A percentile compares a stretch with the other conserved stretches of the same genome.
These are phyloP conservation scores for Dichetophora obliterata DNA, from an alignment of 2,888 invertebrate genomes.

Conservation along the genomic window DNA sequence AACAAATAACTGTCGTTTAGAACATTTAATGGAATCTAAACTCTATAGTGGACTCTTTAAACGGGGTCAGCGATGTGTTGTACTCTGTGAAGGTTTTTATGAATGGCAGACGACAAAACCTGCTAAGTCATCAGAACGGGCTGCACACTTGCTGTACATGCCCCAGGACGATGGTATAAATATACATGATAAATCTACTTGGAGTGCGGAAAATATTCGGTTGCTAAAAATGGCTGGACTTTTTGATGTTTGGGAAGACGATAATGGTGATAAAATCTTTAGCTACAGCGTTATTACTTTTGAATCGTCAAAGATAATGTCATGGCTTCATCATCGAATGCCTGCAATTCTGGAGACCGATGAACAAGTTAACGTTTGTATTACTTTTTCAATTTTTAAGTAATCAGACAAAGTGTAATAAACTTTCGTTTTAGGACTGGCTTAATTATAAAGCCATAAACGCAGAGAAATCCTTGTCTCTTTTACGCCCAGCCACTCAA, in stretches of 20 bases:
- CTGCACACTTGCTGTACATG: conserved; percentile 82
- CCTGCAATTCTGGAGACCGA: conserved; percentile 82
- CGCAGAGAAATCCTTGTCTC: conserved; percentile 71
- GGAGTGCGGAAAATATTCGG: conserved; percentile 72
- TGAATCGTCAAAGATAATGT: conserved; percentile 77
- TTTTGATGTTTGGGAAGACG: conserved; percentile 78
- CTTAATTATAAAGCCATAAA: conserved; percentile 74
- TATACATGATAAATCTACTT: conserved; percentile 73
- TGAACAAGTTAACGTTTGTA: conserved; percentile 74
- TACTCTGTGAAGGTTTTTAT: conserved; percentile 85
- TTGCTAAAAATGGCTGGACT: conserved; percentile 83
- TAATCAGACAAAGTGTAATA: too few relatives aligned
- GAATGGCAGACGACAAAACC: conserved; percentile 82
- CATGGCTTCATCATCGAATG: conserved; percentile 84
- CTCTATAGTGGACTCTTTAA: conserved; percentile 77
- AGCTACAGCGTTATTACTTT: conserved; percentile 85
- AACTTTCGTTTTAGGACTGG: conserved; percentile 76
- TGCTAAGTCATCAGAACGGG: conserved; percentile 76
- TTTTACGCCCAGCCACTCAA: conserved; percentile 69
- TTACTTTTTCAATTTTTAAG: background rate
- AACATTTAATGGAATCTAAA: conserved; percentile 78
- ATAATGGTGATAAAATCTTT: conserved; percentile 74
- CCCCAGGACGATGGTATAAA: conserved; percentile 72
- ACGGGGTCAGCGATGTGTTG: conserved; percentile 81
- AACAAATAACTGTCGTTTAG: conserved; percentile 84